Conservation (phyloP, 2,797 vertebrate genomes). For the Scyliorhinus canicula region DNA sequence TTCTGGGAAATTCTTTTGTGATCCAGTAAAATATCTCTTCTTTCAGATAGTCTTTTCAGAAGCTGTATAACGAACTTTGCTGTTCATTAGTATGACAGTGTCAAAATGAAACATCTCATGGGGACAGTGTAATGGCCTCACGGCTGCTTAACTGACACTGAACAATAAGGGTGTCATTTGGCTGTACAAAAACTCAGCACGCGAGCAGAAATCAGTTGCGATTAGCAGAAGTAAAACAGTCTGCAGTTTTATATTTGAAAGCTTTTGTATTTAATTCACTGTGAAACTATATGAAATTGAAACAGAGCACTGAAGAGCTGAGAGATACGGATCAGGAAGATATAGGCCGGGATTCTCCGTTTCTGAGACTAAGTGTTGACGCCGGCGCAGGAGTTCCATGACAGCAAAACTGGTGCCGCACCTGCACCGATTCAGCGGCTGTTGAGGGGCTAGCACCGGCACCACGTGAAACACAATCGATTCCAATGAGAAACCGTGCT, state of each 20-base stretch:
- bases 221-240: constrained; percentile 13
- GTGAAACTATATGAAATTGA: neutral
- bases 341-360: too few species aligned
- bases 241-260: constrained; percentile 11
- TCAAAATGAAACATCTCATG: neutral
- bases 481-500: too few species aligned
- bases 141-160: neutral
- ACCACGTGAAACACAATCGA: too few species aligned
- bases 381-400: too few species aligned
- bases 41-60: neutral
- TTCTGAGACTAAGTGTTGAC: too few species aligned
- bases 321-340: neutral
- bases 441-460: too few species aligned
- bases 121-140: neutral
- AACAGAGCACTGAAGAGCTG: neutral
- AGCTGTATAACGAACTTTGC: too few species aligned
- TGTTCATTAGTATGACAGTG: neutral
- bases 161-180: neutral
- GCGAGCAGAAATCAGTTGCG: neutral
- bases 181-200: neutral
- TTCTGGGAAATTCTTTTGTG: neutral
- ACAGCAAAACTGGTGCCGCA: too few species aligned
- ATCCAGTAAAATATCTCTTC: neutral
- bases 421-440: too few species aligned
- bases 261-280: neutral